Evolutionary conservation across 2,888 invertebrate species (phyloP), one percentile per base, ranked within the genome.

Genomic region (Eulithis prunata): DNA sequence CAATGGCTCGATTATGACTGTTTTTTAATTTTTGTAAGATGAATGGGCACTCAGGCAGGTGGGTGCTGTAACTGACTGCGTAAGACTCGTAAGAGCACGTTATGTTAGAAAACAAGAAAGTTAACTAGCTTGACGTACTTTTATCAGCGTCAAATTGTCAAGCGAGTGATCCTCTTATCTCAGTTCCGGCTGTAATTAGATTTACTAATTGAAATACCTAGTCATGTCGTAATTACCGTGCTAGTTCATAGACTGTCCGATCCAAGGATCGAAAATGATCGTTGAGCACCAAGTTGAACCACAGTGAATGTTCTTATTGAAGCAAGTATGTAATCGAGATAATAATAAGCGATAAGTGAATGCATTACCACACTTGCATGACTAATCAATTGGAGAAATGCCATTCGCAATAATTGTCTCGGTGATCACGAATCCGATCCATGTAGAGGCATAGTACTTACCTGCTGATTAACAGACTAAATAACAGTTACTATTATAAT

Each of bases 1-100:
- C 92, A 93, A 90, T 93, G 92, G 84, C 89, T 92, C 85, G 85
- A 89, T 91, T 90, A 90, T 88, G 87, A 83, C 83, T 85, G 84
- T 87, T 89, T 85, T 88, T 87, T 86, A 86, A 86, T 86, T 85
- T 82, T 78, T 84, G 77, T 72, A 75, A 79, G 79, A 79, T 83
- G 84, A 83, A 84, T 82, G 82, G 79, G 49, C 49, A 49, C 21
- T 49, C 49, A 21, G 21, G 79, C 79, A 78, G 79, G 86, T 81
- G 77, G 80, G 78, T 88, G 87, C 82, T 75, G 86, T 88, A 88
- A 89, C 74, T 70, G 68, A 66, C 71, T 69, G 73, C 77, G 83
- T 85, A 84, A 86, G 75, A 78, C 75, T 49, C 76, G 82, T 84
- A 83, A 86, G 75, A 78, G 75, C 63, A 55, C 57, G 66, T 64